Evolutionary conservation across 2,888 invertebrate genomes (phyloP).

Genomic region (Pheosia gnoma): DNA sequence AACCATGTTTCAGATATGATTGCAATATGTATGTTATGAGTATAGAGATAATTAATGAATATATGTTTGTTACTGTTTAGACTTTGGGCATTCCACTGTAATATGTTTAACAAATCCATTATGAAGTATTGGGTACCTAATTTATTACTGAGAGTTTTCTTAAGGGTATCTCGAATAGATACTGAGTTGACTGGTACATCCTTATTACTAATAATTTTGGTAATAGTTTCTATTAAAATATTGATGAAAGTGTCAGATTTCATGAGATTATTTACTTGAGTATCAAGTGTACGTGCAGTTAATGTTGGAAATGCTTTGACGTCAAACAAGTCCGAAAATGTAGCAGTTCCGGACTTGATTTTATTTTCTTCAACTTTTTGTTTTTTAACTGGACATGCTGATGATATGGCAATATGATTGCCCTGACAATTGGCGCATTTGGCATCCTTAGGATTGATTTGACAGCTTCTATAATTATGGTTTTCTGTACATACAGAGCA

Average conservation of each 20-base stretch:
- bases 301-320: background rate
- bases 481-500: conserved; percentile 9
- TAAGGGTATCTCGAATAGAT: conserved; percentile 9
- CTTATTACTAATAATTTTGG: conserved; percentile 8
- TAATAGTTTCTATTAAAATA: conserved; percentile 4
- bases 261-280: background rate
- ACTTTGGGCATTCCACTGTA: conserved; percentile 19
- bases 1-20: conserved; percentile 15
- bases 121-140: background rate
- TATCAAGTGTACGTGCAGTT: background rate
- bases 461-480: conserved; percentile 11
- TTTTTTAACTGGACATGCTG: conserved; percentile 11
- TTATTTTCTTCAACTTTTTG: conserved; percentile 5
- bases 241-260: conserved; percentile 7
- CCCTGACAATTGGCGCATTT: conserved; percentile 12
- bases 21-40: conserved; percentile 5
- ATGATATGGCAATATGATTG: conserved; percentile 12
- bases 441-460: conserved; percentile 1
- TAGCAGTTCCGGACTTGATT: background rate
- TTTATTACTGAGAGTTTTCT: conserved; percentile 6
- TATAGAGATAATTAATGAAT: conserved; percentile 11
- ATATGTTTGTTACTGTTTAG: conserved; percentile 9
- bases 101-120: conserved; percentile 14
- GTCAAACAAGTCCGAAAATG: background rate
- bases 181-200: conserved; percentile 5